Evolutionary conservation across 2,113 vertebrate species (phyloP).

Genomic region (Cebus imitator): DNA sequence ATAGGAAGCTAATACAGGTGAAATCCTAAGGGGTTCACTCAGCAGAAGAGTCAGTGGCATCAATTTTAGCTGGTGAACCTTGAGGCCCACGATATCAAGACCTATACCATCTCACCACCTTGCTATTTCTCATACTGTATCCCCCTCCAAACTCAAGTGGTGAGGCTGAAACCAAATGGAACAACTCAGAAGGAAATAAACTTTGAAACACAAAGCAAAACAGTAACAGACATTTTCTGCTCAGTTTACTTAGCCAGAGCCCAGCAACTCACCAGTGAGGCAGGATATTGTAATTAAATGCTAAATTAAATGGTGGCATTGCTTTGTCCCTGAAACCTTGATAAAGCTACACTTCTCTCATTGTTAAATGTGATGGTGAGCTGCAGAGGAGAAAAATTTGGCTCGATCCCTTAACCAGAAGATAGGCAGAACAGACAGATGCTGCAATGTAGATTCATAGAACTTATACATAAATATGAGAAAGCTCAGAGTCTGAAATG

Average conservation of each 20-base stretch:
- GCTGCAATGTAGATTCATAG: not conserved
- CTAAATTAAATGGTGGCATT: conserved; percentile 59
- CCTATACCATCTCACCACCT: not conserved
- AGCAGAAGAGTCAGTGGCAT: not conserved
- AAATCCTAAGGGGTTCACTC: fast-evolving
- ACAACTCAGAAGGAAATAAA: not conserved
- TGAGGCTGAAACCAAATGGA: not conserved
- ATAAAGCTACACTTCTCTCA: conserved; percentile 35
- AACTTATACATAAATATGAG: conserved; percentile 55
- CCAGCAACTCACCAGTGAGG: conserved; percentile 43
- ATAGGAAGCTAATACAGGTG: not conserved
- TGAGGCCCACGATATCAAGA: not conserved
- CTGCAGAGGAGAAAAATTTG: conserved; percentile 51
- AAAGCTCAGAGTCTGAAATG: not conserved
- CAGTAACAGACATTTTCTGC: conserved; percentile 34
- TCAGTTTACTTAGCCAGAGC: conserved; percentile 47
- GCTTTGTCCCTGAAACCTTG: conserved; percentile 47
- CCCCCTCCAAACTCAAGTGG: not conserved
- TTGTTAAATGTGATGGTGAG: conserved; percentile 15
- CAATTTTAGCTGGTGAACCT: not conserved
- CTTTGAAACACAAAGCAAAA: conserved; percentile 46
- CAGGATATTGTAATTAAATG: conserved; percentile 66
- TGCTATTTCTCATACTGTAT: not conserved
- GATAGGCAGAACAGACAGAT: conserved; percentile 14
- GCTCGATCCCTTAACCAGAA: conserved; percentile 43